These are phyloP conservation scores for Leucophenga maculata DNA, from an alignment of 2,888 invertebrate genomes.

Conservation along the genomic window DNA sequence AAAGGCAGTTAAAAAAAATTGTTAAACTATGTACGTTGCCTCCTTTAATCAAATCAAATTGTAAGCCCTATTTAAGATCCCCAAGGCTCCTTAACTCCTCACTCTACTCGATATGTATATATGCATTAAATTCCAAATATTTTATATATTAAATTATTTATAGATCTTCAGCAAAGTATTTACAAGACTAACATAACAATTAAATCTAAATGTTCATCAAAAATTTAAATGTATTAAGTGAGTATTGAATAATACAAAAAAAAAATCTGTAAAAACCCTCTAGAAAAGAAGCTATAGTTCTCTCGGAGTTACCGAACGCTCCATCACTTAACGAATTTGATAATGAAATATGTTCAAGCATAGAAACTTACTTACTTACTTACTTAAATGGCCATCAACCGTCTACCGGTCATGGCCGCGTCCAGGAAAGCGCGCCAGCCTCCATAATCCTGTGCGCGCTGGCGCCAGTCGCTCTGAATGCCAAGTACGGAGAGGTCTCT, in stretches of 20 bases:
- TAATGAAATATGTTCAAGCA: too few relatives aligned
- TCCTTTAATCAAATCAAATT: neutral
- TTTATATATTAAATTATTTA: constrained; percentile 49
- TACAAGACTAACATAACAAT: constrained; percentile 49
- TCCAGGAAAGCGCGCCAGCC: too few relatives aligned
- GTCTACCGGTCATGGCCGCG: too few relatives aligned
- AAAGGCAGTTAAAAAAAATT: neutral
- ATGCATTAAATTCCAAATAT: constrained; percentile 62
- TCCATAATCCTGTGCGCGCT: too few relatives aligned
- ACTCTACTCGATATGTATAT: constrained; percentile 39
- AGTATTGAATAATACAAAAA: constrained; percentile 41
- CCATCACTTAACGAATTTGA: too few relatives aligned
- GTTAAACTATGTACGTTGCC: neutral
- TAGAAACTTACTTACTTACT: too few relatives aligned
- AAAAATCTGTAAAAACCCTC: too few relatives aligned
- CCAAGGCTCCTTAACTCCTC: constrained; percentile 16
- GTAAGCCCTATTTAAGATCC: constrained; percentile 8
- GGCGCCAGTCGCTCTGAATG: too few relatives aligned
- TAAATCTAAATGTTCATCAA: constrained; percentile 66
- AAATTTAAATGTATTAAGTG: constrained; percentile 65
- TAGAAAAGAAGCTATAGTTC: too few relatives aligned
- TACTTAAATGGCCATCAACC: too few relatives aligned
- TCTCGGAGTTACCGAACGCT: too few relatives aligned
- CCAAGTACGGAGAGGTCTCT: too few relatives aligned
- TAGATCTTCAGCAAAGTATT: constrained; percentile 47